phyloP scores from a whole-genome alignment of 2,797 vertebrate species.

The Melanotaenia trifasciata region DNA sequence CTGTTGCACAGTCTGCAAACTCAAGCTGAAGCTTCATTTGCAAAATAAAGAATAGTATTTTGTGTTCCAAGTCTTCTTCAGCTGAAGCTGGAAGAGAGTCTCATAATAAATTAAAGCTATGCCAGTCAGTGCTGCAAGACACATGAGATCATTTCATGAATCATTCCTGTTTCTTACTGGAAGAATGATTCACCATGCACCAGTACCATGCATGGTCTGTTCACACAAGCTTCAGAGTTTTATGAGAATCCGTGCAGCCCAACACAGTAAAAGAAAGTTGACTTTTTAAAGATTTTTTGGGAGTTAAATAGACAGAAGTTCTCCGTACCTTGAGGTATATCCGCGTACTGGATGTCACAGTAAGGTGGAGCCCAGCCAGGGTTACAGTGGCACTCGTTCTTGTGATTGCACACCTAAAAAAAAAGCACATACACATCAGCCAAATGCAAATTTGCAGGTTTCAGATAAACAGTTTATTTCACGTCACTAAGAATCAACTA shows the following conservation, averaged over 20 bases:
- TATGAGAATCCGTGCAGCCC: not conserved
- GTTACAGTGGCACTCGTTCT: constrained; percentile 85
- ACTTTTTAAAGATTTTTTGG: not conserved
- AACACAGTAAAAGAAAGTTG: not conserved
- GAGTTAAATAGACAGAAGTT: too few relatives aligned
- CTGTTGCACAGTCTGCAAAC: not conserved
- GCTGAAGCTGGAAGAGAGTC: not conserved
- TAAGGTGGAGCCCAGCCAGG: constrained; percentile 87
- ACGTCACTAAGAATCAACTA: too few relatives aligned
- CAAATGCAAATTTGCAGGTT: not conserved
- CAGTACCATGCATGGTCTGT: too few relatives aligned
- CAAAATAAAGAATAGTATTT: too few relatives aligned
- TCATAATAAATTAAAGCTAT: not conserved
- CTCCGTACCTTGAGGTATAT: constrained; percentile 74
- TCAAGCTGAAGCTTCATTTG: not conserved
- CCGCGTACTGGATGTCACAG: constrained; percentile 74
- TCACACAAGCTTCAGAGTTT: too few relatives aligned
- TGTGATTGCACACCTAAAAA: constrained; percentile 89
- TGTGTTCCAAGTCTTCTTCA: not conserved
- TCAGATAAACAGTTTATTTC: too few relatives aligned
- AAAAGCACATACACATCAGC: not conserved
- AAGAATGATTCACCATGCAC: constrained; percentile 30
- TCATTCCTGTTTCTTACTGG: constrained; percentile 28
- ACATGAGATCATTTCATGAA: constrained; percentile 18
- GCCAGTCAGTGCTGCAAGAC: not conserved